Conservation (phyloP, 2,797 vertebrate genomes). For the Masticophis lateralis region DNA sequence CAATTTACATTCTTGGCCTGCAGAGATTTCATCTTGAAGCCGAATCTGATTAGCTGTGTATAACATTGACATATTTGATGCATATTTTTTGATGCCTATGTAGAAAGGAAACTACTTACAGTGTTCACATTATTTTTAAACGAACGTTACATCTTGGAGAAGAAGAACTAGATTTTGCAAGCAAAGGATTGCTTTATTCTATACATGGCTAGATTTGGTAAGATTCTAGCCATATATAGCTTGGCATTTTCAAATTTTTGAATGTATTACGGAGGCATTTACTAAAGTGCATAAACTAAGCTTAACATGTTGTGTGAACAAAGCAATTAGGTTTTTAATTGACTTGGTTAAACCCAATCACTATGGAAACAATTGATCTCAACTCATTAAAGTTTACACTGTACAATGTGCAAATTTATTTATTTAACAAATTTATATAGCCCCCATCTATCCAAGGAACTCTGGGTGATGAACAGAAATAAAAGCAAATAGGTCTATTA, state of each 20-base stretch:
- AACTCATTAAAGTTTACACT: not conserved
- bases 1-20: not conserved
- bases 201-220: not conserved
- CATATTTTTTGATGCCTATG: not conserved
- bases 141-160: not conserved
- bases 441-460: not conserved
- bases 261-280: not conserved
- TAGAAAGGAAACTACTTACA: not conserved
- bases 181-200: not conserved
- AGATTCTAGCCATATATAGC: too few relatives aligned
- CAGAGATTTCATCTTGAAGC: not conserved
- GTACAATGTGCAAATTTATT: not conserved
- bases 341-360: not conserved
- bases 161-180: not conserved
- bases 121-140: not conserved
- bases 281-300: not conserved
- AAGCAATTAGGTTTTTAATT: not conserved
- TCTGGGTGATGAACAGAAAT: not conserved
- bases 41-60: not conserved
- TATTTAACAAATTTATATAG: not conserved
- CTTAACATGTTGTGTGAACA: not conserved
- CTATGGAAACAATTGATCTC: not conserved
- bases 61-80: not conserved
- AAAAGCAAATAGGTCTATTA: not conserved
- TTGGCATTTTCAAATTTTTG: not conserved